These are phyloP conservation scores for Rhinolophus ferrumequinum DNA, from an alignment of 2,113 vertebrate species.

Conservation along the genomic window DNA sequence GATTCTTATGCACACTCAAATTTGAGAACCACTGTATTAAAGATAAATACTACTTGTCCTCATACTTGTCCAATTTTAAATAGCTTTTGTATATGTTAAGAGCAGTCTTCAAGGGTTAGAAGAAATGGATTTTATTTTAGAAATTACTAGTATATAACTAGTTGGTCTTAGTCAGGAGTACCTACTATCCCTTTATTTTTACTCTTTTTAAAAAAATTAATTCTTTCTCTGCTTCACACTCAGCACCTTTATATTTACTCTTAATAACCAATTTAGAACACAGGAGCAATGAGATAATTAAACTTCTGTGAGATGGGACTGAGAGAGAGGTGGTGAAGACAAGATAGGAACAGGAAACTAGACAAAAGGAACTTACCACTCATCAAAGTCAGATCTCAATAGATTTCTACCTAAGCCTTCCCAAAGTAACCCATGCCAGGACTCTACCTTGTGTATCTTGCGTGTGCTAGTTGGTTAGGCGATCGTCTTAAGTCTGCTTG, in stretches of 20 bases:
- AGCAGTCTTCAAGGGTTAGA: neutral
- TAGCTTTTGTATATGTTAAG: slow-evolving; percentile 10
- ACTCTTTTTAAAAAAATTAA: neutral
- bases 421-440: too few species aligned
- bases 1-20: neutral
- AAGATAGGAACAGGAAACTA: neutral
- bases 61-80: neutral
- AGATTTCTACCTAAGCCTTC: neutral
- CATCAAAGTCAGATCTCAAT: neutral
- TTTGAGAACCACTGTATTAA: slow-evolving; percentile 14
- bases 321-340: neutral
- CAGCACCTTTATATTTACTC: neutral
- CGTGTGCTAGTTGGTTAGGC: neutral
- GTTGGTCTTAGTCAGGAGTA: neutral
- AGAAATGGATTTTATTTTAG: slow-evolving; percentile 57
- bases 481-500: neutral
- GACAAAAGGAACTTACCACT: neutral
- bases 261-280: neutral
- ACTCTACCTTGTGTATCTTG: neutral
- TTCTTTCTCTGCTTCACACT: too few species aligned
- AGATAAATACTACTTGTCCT: neutral
- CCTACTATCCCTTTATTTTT: neutral
- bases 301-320: neutral
- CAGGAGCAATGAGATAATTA: neutral
- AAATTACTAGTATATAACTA: neutral